Conservation (phyloP, 2,113 vertebrate species). For the Heterotis niloticus region DNA sequence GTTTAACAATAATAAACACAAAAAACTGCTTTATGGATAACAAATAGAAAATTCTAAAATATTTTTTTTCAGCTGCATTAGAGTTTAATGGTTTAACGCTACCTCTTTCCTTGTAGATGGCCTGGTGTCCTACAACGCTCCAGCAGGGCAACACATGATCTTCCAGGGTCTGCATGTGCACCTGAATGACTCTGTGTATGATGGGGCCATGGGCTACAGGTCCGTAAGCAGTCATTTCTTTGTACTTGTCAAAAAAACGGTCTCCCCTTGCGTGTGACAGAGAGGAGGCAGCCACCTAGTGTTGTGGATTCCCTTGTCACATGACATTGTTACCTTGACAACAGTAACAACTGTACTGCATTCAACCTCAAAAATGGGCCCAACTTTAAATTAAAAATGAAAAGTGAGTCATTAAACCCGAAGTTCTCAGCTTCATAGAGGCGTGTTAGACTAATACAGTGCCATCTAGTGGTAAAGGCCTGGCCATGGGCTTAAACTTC, state of each 20-base stretch:
- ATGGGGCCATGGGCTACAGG: constrained; percentile 88
- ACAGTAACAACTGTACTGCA: constrained; percentile 23
- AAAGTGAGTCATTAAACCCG: neutral
- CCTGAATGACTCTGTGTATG: constrained; percentile 92
- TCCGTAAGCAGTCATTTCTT: constrained; percentile 41
- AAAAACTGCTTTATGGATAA: too few relatives aligned
- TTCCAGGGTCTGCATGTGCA: constrained; percentile 67
- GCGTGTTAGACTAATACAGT: constrained; percentile 23
- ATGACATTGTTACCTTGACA: constrained; percentile 26
- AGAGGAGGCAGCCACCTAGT: constrained; percentile 39
- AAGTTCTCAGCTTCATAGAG: neutral
- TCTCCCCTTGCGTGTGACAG: neutral
- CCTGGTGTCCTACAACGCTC: constrained; percentile 86
- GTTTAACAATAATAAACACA: too few relatives aligned
- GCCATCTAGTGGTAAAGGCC: constrained; percentile 51
- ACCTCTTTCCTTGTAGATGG: constrained; percentile 68
- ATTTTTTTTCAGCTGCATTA: neutral
- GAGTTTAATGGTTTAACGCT: neutral
- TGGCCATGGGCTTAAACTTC: neutral
- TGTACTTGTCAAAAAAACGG: neutral
- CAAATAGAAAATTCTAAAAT: too few relatives aligned
- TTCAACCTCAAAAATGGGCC: constrained; percentile 48
- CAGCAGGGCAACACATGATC: constrained; percentile 78
- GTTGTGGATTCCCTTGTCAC: constrained; percentile 47
- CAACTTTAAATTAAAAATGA: constrained; percentile 31